Base-by-base conservation (phyloP, 2,888 invertebrate species). In the Oxyteleia sp. region DNA sequence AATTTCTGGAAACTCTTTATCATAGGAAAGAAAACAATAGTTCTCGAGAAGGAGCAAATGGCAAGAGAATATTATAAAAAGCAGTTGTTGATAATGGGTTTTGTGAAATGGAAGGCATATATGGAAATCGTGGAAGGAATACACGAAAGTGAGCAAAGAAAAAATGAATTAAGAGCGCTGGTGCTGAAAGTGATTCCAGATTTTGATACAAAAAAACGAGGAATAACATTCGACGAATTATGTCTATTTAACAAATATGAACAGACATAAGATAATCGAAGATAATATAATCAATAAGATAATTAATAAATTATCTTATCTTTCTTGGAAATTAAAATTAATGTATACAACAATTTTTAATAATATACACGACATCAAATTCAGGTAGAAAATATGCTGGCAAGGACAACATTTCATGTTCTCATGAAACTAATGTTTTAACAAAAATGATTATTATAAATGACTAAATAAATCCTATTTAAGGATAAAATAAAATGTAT, bases 1-100 rank as follows among this genome's bases (percentile, higher is more conserved):
- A 93, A 93, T 35, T 93, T 93, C 74, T 95, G 96, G 94, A 91
- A 93, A 1, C 91, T 93, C 49, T 94, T 94, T 16, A 92, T 94
- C 0, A 90, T 92, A 4, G 89, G 94, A 20, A 88, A 94, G 38
- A 94, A 93, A 87, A 91, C 94, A 53, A 35, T 82, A 11, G 32
- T 68, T 2, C 29, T 86, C 10, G 78, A 88, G 26, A 90, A 89
- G n/a, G 85, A 86, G 29, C 72, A 78, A 35, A 71, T 86, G 29
- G 91, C 91, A 0, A 26, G 15, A 0, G 66, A 66, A 18, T 86
- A 89, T 82, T 85, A 85, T 13, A 83, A 88, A n/a, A 85, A 64
- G 15, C 84, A 76, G 51, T 59, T 92, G n/a, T 87, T 88, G 68
- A 32, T 5, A 5, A 86, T 43, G n/a, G 89, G 87, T 64, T 89